Base-by-base conservation (phyloP, 2,888 invertebrate genomes). In the Matsumyia berberina region DNA sequence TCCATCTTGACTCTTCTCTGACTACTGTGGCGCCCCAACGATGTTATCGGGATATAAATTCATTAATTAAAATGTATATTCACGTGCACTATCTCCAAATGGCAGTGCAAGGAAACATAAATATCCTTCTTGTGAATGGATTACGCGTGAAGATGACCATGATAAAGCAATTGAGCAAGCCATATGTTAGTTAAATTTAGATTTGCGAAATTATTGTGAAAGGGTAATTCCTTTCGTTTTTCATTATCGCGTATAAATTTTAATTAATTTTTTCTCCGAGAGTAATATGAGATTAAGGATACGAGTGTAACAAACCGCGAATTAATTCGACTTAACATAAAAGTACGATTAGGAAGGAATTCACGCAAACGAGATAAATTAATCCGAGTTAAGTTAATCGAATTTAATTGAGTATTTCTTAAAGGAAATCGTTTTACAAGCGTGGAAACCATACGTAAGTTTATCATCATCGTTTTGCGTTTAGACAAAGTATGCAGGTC, bases 21-120 rank as follows among this genome's bases (percentile, higher is more conserved):
- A 44, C 3, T 31, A 46, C 31, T 62, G 39, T 66, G 62, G 62
- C 72, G 62, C 72, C 53, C 51, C 53, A 39, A 39, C 44, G 73
- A 74, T 74, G 53, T 62, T 64, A 74, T 74, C 73, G 44, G 31
- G 42, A 64, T 74, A 64, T 62, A 44, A 62, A 64, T 74, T 74
- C 64, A 64, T 74, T 74, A 55, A 73, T 53, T 73, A 49, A 72
- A 72, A 51, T 60, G 72, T 51, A 51, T 51, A 73, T 51, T 24
- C 72, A 31, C 7, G 15, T n/a, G 60, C 35, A 37, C 31, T 62
- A 73, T 73, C 72, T 62, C 6, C 8, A 12, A 62, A 39, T 51
- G 72, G 51, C 31, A 29, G 49, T 39, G 37, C 49, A 31, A 72
- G 37, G 60, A 49, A 62, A 39, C 72, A 62, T 73, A 73, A 73